phyloP scores from a whole-genome alignment of 1,140 invertebrate genomes.

The Apis cerana region DNA sequence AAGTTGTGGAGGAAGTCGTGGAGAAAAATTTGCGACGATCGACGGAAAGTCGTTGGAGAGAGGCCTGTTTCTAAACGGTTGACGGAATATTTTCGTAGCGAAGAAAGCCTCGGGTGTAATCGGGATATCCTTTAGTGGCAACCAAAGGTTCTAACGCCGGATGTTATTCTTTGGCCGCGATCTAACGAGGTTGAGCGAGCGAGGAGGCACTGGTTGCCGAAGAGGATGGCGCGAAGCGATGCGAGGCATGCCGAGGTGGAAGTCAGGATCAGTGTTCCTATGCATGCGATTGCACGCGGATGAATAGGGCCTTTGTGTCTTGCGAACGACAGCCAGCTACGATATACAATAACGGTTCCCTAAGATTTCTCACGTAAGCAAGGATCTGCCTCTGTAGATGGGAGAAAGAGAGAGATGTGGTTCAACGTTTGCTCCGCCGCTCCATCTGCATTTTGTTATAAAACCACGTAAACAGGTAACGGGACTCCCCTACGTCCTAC shows the following conservation, averaged over 20 bases:
- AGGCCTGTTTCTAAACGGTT: too few relatives aligned
- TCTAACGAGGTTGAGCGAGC: constrained; percentile 56
- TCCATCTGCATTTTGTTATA: constrained; percentile 43
- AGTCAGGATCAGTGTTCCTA: constrained; percentile 63
- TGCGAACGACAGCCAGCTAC: constrained; percentile 64
- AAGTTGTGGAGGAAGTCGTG: too few relatives aligned
- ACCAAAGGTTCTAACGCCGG: constrained; percentile 23
- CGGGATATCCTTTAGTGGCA: constrained; percentile 35
- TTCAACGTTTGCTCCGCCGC: constrained; percentile 47
- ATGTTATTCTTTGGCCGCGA: constrained; percentile 45
- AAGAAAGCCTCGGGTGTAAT: too few relatives aligned
- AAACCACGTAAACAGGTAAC: constrained; percentile 55
- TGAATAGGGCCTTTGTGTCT: constrained; percentile 68
- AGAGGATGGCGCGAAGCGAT: constrained; percentile 59
- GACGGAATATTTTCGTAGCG: too few relatives aligned
- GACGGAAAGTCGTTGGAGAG: too few relatives aligned
- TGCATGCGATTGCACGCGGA: constrained; percentile 63
- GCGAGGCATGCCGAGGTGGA: constrained; percentile 55
- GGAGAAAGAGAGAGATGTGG: constrained; percentile 21
- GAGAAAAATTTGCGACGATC: too few relatives aligned
- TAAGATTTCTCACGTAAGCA: constrained; percentile 64
- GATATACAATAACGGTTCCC: constrained; percentile 68
- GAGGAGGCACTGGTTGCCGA: constrained; percentile 37
- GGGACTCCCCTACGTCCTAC: constrained; percentile 1
- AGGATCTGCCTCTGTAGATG: constrained; percentile 51